Conservation (phyloP, 2,113 vertebrate genomes). For the Sturnus vulgaris region DNA sequence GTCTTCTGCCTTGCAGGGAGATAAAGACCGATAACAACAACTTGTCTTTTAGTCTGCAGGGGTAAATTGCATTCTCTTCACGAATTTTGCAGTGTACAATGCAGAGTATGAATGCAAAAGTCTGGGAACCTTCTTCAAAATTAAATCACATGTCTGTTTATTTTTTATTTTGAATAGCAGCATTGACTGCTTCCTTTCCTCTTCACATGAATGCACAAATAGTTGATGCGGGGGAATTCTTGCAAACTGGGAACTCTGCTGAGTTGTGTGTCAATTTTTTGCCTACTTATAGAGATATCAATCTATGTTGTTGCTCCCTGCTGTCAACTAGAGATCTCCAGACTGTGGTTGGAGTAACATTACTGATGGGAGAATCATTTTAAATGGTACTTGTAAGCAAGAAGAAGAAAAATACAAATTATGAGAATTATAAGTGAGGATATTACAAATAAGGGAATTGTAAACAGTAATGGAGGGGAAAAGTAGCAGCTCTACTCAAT, state of each 20-base stretch:
- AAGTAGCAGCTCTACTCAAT: neutral
- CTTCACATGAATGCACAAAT: neutral
- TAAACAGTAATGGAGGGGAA: neutral
- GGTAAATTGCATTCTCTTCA: neutral
- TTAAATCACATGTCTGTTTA: slow-evolving; percentile 24
- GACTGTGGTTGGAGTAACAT: neutral
- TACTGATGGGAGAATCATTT: neutral
- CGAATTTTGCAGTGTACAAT: neutral
- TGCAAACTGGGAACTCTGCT: neutral
- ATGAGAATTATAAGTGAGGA: neutral
- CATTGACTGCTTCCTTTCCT: slow-evolving; percentile 30
- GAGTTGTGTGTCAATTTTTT: neutral
- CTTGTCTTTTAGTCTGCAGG: neutral
- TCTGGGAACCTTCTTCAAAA: slow-evolving; percentile 32
- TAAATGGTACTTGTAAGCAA: neutral
- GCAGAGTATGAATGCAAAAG: neutral
- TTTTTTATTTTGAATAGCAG: slow-evolving; percentile 38
- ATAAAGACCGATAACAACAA: neutral
- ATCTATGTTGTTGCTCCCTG: neutral
- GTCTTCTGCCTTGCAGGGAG: neutral
- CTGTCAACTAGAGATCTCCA: neutral
- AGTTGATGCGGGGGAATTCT: neutral
- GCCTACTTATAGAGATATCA: neutral
- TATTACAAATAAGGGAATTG: neutral
- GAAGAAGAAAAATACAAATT: neutral